Evolutionary conservation across 2,797 vertebrate species (phyloP), one percentile per base, ranked within the genome.

Genomic region (Apogon hyalosoma): DNA sequence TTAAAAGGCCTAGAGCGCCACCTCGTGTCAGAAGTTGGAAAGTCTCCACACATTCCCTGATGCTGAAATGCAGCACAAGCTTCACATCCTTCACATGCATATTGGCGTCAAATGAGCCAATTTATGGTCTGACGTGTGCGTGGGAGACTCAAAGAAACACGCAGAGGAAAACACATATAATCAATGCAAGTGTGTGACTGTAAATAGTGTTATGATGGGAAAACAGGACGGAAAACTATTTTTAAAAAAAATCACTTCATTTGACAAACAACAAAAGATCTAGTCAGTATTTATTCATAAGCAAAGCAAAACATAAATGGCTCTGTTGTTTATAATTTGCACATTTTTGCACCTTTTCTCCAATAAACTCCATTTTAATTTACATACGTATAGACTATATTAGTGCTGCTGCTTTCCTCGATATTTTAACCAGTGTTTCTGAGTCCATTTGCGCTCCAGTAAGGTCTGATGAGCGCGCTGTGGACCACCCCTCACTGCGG

Each of bases 401-500:
- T 39, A 6, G 33, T 41, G 47, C 7, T 21, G 11, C 55, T 60
- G 50, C n/a, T 60, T 3, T 40, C 46, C 39, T 43, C 31, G 47
- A 6, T 42, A n/a, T 47, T 33, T 31, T 1, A 49, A 53, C 24
- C 51, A 58, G 42, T 68, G 16, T 63, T 28, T 15, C 19, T 0
- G 16, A 14, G 15, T 66, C 62, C 62, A 42, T 61, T n/a, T 55
- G 48, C 49, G 33, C 59, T 48, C 28, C 56, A 18, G 46, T 69
- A 38, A 73, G 72, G 64, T 69, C 52, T 90, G 88, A 91, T 86
- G 90, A 85, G 69, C 90, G 92, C 83, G 46, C 79, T 58, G 89
- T 75, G 91, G 92, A 91, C 88, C 91, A 90, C 80, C 90, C 92
- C 92, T 90, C 92, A 88, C 90, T 92, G 94, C 91, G 87, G 88